Base-by-base conservation (phyloP, 2,113 vertebrate species). In the Cyanoliseus patagonus region DNA sequence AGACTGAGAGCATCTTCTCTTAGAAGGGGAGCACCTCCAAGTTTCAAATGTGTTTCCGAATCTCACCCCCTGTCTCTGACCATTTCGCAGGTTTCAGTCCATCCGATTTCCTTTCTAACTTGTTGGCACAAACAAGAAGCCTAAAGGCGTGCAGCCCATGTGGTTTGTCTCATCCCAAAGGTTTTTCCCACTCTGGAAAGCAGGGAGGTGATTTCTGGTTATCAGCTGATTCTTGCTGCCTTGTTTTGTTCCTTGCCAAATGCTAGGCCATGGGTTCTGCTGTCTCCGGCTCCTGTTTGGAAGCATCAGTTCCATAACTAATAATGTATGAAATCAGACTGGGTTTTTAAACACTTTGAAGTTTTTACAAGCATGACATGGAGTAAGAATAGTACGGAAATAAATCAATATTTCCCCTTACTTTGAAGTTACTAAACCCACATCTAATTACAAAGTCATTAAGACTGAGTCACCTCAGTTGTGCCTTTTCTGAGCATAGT, bases 381-480 rank as follows among this genome's bases (percentile, higher is more conserved):
- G 66, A 62, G 49, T 84, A 81, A 79, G 87, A 94, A 85, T 83
- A 88, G 63, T 42, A 74, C 0, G 6, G 90, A 82, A 95, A 66
- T 30, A 83, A 64, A 85, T 23, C 49, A 44, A 7, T 89, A 79
- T 83, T 94, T 62, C 62, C 62, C 51, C 24, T 80, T 84, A 67
- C 94, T 97, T 92, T 97, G 94, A 96, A 85, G 89, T 93, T 85
- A 67, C 49, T 69, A 95, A 96, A 83, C 13, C 63, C 81, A 83
- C 61, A 35, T 95, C 95, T 89, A 96, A 95, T 96, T 97, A 92
- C 70, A 82, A 91, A 93, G 66, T 61, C 51, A 94, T 94, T 94
- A 97, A 87, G 46, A 75, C 46, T 66, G 84, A 86, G 51, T 70
- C 73, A 80, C 83, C 33, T 51, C 62, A 53, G 53, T 70, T 74